phyloP scores from a whole-genome alignment of 1,140 invertebrate genomes.

The Eubasilissa regina region DNA sequence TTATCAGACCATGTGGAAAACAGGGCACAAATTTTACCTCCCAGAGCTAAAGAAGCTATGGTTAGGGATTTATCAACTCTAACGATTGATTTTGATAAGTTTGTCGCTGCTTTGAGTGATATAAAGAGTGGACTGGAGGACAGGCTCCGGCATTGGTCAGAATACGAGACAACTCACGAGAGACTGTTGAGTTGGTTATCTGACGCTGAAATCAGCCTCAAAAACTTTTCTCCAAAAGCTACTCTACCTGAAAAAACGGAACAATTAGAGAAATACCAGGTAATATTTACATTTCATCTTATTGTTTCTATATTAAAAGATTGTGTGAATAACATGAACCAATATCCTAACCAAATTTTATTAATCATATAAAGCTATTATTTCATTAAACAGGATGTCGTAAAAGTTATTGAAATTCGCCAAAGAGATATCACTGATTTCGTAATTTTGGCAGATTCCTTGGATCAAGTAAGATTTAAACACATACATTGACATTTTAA shows the following conservation, averaged over 20 bases:
- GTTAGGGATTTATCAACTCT: constrained; percentile 84
- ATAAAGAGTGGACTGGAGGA: constrained; percentile 86
- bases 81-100: constrained; percentile 87
- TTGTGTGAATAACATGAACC: constrained; percentile 29
- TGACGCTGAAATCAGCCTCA: constrained; percentile 89
- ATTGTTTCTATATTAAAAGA: background rate
- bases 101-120: constrained; percentile 82
- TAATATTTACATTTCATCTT: constrained; percentile 66
- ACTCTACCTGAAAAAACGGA: constrained; percentile 93
- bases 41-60: constrained; percentile 85
- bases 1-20: constrained; percentile 80
- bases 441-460: constrained; percentile 82
- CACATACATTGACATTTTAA: constrained; percentile 60
- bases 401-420: constrained; percentile 81
- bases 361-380: constrained; percentile 42
- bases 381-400: constrained; percentile 79
- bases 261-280: constrained; percentile 92
- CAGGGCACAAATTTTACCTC: constrained; percentile 78
- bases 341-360: constrained; percentile 39
- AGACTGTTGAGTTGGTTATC: constrained; percentile 86
- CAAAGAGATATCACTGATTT: constrained; percentile 82
- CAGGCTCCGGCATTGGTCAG: constrained; percentile 90
- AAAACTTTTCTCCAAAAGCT: constrained; percentile 88
- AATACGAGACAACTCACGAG: constrained; percentile 91
- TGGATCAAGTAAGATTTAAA: constrained; percentile 86